Base-by-base conservation (phyloP, 2,888 invertebrate genomes). In the Drosophila pegasa region DNA sequence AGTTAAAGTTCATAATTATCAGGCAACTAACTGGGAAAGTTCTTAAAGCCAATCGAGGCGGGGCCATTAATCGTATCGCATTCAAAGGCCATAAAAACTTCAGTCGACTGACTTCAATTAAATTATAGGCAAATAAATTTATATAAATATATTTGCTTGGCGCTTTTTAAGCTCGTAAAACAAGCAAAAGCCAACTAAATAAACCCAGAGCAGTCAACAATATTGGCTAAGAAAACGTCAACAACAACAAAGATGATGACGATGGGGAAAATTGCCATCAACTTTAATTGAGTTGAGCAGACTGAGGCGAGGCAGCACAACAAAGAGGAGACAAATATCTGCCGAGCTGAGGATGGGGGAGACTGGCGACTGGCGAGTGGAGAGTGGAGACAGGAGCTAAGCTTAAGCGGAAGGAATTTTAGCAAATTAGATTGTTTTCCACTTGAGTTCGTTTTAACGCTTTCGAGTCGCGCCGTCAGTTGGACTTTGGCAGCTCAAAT, bases 401-500 rank as follows among this genome's bases (percentile, higher is more conserved):
- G 57, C 52, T 60, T 57, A 58, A 81, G 82, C 87, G 81, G 80
- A 87, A 77, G 86, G 78, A 84, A 87, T 85, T 81, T 89, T 89
- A 89, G 89, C 88, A 91, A 91, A 91, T 91, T 91, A 90, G 91
- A 91, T 91, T 91, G 91, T 91, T 91, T 91, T 91, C 91, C 91
- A 90, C 90, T 90, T 89, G 91, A 91, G 91, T 90, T 90, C 87
- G 89, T 89, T 90, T 85, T 80, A 88, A 81, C 87, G 87, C 87
- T 87, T 76, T 78, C 63, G 63, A 64, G 62, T 62, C 64, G 75
- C 70, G 55, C 57, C 69, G 55, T 60, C 69, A 59, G 52, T 55
- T 47, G 73, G 57, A 70, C 43, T 59, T 47, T 54, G 48, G n/a
- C 9, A 75, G 59, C 57, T 29, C 50, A 45, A 55, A 57, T 51